Base-by-base conservation (phyloP, 2,113 vertebrate species). In the Sprattus sprattus region DNA sequence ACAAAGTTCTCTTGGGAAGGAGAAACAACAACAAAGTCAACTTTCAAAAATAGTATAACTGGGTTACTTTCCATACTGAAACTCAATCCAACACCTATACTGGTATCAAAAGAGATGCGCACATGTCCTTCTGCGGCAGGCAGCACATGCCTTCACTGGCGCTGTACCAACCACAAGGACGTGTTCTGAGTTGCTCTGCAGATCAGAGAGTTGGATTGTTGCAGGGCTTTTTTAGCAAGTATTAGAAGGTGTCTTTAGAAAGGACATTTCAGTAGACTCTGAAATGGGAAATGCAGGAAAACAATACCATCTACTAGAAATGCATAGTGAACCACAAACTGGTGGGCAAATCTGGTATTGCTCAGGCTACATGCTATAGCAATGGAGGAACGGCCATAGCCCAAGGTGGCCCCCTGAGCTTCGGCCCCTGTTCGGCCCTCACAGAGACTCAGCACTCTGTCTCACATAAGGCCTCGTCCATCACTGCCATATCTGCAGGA, bases 71-170 rank as follows among this genome's bases (percentile, higher is more conserved):
- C 54, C 54, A 57, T 20, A 57, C 54, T 57, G 54, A 22, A 57
- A 57, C 54, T 22, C 16, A 57, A 20, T 20, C 54, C 18, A 57
- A 20, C 18, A 22, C 54, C 54, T 54, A 18, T 4, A 57, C 54
- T 57, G 54, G 6, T 20, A 57, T 18, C 2, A 57, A 57, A 57
- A 22, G 20, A 57, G 18, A 20, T 57, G 54, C 22, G 54, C 54
- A 22, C 0, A 22, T 20, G 18, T 57, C 54, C 5, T 57, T 18
- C 54, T 54, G 22, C 22, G 54, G 52, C 18, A 57, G 54, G 52
- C 18, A 57, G 22, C 87, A 67, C 91, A 90, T 89, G 87, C 81
- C 84, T 91, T 90, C 92, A 91, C 91, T 90, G 87, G 87, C 83
- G 92, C 90, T 86, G 89, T 83, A 84, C 60, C 86, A 88, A 84